Evolutionary conservation across 2,888 invertebrate genomes (phyloP).

Genomic region (Prenolepis imparis): DNA sequence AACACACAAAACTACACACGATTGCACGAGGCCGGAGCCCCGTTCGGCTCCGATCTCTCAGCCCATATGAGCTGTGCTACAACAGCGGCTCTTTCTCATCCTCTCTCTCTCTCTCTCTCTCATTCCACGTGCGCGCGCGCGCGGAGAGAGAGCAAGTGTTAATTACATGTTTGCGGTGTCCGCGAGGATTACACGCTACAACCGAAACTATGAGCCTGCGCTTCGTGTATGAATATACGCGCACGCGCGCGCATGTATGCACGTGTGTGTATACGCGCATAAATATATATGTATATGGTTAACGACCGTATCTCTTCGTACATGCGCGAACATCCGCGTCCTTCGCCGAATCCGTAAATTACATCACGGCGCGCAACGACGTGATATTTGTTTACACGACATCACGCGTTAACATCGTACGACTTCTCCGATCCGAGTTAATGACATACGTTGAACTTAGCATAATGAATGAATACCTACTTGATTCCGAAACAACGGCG

Average conservation of each 20-base stretch:
- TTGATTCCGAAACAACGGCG: conserved; percentile 17
- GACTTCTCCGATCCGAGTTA: conserved; percentile 57
- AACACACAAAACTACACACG: conserved; percentile 51
- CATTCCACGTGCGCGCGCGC: conserved; percentile 11
- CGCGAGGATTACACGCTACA: conserved; percentile 85
- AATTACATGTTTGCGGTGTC: conserved; percentile 86
- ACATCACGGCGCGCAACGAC: conserved; percentile 36
- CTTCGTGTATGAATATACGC: conserved; percentile 28
- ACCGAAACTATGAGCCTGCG: conserved; percentile 84
- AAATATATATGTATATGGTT: conserved; percentile 47
- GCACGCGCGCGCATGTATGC: background rate
- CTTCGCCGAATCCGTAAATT: conserved; percentile 71
- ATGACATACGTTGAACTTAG: conserved; percentile 42
- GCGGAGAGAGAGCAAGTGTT: conserved; percentile 83
- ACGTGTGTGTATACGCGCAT: conserved; percentile 9
- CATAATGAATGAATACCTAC: conserved; percentile 16
- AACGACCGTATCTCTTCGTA: conserved; percentile 58
- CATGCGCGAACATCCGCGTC: conserved; percentile 58
- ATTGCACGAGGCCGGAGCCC: conserved; percentile 58
- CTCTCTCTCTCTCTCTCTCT: conserved; percentile 9
- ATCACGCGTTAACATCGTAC: conserved; percentile 60
- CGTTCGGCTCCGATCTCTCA: conserved; percentile 66
- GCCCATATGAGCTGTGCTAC: conserved; percentile 58
- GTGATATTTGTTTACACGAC: background rate
- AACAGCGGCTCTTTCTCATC: conserved; percentile 51